Conservation (phyloP, 2,797 vertebrate genomes). For the Argyrosomus regius region DNA sequence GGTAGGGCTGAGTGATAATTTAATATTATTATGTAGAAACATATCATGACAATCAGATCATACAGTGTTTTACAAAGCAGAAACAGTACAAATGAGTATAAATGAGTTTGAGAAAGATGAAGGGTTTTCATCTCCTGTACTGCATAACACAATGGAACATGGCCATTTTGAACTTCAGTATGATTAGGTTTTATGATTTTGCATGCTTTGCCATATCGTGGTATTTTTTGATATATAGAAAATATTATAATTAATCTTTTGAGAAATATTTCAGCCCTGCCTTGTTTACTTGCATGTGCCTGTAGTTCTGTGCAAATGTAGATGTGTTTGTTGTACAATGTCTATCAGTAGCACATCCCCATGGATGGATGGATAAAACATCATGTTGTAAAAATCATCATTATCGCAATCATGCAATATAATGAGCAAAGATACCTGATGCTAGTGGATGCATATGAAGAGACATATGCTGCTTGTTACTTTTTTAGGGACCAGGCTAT, state of each 20-base stretch:
- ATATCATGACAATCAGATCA: neutral
- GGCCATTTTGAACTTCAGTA: neutral
- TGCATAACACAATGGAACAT: neutral
- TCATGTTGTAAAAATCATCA: slow-evolving; percentile 12
- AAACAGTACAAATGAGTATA: too few relatives aligned
- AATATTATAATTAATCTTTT: neutral
- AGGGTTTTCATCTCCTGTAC: neutral
- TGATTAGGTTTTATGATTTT: neutral
- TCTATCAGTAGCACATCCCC: slow-evolving; percentile 15
- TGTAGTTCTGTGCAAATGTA: neutral
- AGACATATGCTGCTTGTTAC: slow-evolving; percentile 16
- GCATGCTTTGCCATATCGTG: neutral
- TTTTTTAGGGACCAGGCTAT: slow-evolving; percentile 31
- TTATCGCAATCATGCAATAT: slow-evolving; percentile 9
- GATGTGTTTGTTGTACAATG: slow-evolving; percentile 29
- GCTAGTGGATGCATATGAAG: slow-evolving; percentile 3
- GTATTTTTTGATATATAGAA: neutral
- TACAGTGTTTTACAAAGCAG: neutral
- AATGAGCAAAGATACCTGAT: neutral
- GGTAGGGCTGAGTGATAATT: neutral
- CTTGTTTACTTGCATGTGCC: slow-evolving; percentile 4
- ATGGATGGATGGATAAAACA: slow-evolving; percentile 33
- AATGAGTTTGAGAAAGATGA: neutral
- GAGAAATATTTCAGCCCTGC: neutral
- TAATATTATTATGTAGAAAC: neutral